Evolutionary conservation across 2,888 invertebrate genomes (phyloP).

Genomic region (Hypomecis punctinalis): DNA sequence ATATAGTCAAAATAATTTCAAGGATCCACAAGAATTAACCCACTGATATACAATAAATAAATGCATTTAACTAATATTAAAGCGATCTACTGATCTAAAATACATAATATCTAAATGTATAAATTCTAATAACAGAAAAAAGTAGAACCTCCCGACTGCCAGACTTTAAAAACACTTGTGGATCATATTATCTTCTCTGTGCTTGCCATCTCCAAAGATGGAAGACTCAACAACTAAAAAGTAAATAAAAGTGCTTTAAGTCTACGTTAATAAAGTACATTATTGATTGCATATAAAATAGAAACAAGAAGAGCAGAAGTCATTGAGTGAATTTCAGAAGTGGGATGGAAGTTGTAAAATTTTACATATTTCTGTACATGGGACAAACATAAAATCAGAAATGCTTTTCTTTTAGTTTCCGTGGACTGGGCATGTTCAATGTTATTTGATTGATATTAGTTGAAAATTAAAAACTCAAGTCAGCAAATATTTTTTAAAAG

Average conservation of each 20-base stretch:
- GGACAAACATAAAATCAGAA: no score
- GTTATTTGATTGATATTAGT: no score
- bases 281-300: neutral
- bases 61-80: neutral
- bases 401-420: no score
- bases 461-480: no score
- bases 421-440: no score
- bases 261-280: constrained; percentile 1
- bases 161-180: constrained; percentile 7
- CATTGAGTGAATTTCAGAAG: neutral
- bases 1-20: neutral
- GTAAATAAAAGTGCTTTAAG: constrained; percentile 4
- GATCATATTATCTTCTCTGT: constrained; percentile 8
- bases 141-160: constrained; percentile 18
- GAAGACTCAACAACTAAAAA: neutral
- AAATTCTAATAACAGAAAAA: constrained; percentile 1
- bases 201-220: constrained; percentile 16
- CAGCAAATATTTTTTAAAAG: no score
- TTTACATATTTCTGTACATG: no score
- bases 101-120: neutral
- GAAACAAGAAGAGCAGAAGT: neutral
- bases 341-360: neutral
- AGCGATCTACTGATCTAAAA: neutral
- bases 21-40: constrained; percentile 7
- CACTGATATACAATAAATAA: neutral